Evolutionary conservation across 2,888 invertebrate genomes (phyloP).

Genomic region (Plusia festucae): DNA sequence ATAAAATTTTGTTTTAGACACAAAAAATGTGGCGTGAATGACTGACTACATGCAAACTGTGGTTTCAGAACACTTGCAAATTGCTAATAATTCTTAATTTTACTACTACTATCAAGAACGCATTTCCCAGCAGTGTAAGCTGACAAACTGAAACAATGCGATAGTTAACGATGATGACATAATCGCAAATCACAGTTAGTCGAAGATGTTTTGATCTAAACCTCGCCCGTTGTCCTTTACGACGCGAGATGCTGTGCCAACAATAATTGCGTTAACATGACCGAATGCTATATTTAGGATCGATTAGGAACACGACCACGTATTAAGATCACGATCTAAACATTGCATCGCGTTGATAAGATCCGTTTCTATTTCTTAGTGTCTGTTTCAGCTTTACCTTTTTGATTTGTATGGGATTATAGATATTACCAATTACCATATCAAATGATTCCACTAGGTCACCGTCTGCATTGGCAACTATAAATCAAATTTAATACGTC

Average conservation of each 20-base stretch:
- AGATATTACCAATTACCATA: constrained; percentile 52
- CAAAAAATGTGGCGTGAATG: no score
- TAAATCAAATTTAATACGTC: constrained; percentile 54
- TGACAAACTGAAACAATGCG: neutral
- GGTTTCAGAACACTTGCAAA: neutral
- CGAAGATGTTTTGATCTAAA: constrained; percentile 33
- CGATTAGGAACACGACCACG: constrained; percentile 53
- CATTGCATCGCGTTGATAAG: constrained; percentile 32
- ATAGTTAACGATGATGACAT: constrained; percentile 4
- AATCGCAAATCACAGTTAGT: constrained; percentile 15
- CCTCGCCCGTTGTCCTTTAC: constrained; percentile 47
- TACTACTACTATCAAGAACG: neutral
- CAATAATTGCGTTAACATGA: constrained; percentile 56
- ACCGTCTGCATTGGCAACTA: constrained; percentile 37
- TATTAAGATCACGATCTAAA: constrained; percentile 50
- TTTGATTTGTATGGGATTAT: constrained; percentile 32
- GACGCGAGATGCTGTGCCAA: constrained; percentile 44
- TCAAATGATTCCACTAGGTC: constrained; percentile 51
- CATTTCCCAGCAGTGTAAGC: neutral
- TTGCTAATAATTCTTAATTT: neutral
- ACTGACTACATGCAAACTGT: no score
- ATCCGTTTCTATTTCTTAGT: neutral
- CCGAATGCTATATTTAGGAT: constrained; percentile 49
- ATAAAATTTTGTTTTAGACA: no score
- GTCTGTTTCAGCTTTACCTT: constrained; percentile 7